Evolutionary conservation across 2,797 vertebrate species (phyloP), one percentile per base, ranked within the genome.

Genomic region (Platyrinchus mystaceus): DNA sequence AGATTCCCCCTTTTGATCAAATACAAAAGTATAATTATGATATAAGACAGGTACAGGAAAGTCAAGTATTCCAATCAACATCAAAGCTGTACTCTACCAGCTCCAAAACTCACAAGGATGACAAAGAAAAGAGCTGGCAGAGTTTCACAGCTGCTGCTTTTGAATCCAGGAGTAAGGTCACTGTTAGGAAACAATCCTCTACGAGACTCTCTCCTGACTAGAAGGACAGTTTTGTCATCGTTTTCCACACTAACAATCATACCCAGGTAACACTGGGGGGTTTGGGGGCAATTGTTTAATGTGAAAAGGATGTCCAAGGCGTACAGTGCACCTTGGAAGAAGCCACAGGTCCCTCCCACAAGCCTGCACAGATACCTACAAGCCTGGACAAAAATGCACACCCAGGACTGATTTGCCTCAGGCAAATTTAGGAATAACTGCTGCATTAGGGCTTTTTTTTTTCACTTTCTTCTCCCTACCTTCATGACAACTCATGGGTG

Each of bases 51-150:
- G 84, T 66, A 92, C 84, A 75, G 79, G 91, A 93, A 93, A 92
- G 82, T 86, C 92, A 91, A 91, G 89, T 91, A 89, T 66, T 81
- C 79, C 73, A 89, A 75, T 87, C 82, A 89, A 75, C 92, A 94
- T 91, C 92, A 95, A 95, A 95, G 94, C 64, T 84, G 60, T 19
- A 23, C 69, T 84, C 87, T 44, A 21, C 80, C 16, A 39, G 76
- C 67, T 94, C 68, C 86, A n/a, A 68, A 82, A 94, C 76, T 84
- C 74, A 49, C 67, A 22, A n/a, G 67, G 49, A 59, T 0, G 3
- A 7, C 81, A 50, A 76, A 92, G 49, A 36, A 44, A 43, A 63
- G 36, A 66, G 21, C 60, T 39, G 75, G 41, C 89, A 87, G 77
- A 75, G 75, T 83, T 64, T 20, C 88, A 26, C 30, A 34, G 52